phyloP scores from a whole-genome alignment of 1,140 invertebrate genomes.

The Galendromus occidentalis region DNA sequence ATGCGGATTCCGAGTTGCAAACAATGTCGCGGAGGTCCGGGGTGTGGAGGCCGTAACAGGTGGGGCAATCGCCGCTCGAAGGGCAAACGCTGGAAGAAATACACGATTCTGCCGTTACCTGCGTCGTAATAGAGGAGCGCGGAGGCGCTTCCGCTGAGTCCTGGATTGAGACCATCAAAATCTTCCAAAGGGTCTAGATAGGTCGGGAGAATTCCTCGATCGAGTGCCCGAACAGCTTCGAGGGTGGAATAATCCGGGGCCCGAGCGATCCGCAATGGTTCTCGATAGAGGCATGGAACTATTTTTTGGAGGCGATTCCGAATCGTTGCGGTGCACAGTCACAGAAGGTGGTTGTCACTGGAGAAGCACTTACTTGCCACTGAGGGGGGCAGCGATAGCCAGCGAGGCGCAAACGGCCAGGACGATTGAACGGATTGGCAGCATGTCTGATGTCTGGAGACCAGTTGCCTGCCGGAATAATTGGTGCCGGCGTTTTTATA shows the following conservation, averaged over 20 bases:
- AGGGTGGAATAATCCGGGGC: too few species aligned
- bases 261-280: too few species aligned
- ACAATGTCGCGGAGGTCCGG: background rate
- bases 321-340: too few species aligned
- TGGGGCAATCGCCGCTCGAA: background rate
- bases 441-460: background rate
- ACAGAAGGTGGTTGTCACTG: background rate
- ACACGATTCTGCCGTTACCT: background rate
- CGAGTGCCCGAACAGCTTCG: too few species aligned
- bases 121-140: too few species aligned
- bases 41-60: background rate
- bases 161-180: too few species aligned
- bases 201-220: too few species aligned
- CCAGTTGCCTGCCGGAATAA: background rate
- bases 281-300: too few species aligned
- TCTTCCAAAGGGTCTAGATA: too few species aligned
- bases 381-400: conserved; percentile 6
- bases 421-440: conserved; percentile 8
- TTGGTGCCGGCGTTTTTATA: too few species aligned
- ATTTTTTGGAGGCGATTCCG: too few species aligned
- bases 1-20: background rate
- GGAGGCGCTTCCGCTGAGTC: too few species aligned
- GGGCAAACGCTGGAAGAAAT: conserved; percentile 8
- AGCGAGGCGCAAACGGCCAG: background rate
- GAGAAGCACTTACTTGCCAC: background rate